phyloP scores from a whole-genome alignment of 2,888 invertebrate species.

The Scotopteryx bipunctaria region DNA sequence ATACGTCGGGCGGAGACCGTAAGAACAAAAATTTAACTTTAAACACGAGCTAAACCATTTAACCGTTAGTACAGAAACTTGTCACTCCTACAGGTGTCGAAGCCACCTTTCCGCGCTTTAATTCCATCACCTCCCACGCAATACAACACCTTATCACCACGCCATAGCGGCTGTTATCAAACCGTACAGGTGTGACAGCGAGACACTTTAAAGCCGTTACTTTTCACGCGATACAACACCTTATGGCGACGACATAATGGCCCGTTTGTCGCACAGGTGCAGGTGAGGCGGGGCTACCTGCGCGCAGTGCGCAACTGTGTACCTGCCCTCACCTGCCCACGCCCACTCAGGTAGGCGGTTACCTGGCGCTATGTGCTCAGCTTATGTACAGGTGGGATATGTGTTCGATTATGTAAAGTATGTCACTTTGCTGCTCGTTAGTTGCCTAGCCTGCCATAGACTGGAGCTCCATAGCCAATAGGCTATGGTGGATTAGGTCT shows the following conservation, averaged over 20 bases:
- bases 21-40: too few species aligned
- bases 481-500: too few species aligned
- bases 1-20: too few species aligned
- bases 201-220: conserved; percentile 1
- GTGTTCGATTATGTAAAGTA: not conserved
- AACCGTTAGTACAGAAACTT: too few species aligned
- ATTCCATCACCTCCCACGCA: not conserved
- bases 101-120: not conserved
- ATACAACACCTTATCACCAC: not conserved
- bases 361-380: conserved; percentile 19
- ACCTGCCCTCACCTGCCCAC: conserved; percentile 45
- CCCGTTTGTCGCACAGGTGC: conserved; percentile 36
- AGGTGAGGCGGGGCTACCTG: conserved; percentile 54
- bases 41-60: too few species aligned
- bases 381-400: conserved; percentile 2
- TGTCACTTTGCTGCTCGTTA: not conserved
- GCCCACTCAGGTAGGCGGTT: conserved; percentile 43
- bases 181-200: conserved; percentile 15
- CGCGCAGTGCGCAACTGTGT: conserved; percentile 32
- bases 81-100: conserved; percentile 9
- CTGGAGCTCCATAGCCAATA: too few species aligned
- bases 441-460: too few species aligned
- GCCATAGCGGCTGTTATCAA: not conserved
- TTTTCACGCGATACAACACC: conserved; percentile 19
- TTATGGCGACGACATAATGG: conserved; percentile 13